A percentile compares a stretch with the other conserved stretches of the same genome.
phyloP scores from a whole-genome alignment of 2,888 invertebrate species.

The Sycophila texana region DNA sequence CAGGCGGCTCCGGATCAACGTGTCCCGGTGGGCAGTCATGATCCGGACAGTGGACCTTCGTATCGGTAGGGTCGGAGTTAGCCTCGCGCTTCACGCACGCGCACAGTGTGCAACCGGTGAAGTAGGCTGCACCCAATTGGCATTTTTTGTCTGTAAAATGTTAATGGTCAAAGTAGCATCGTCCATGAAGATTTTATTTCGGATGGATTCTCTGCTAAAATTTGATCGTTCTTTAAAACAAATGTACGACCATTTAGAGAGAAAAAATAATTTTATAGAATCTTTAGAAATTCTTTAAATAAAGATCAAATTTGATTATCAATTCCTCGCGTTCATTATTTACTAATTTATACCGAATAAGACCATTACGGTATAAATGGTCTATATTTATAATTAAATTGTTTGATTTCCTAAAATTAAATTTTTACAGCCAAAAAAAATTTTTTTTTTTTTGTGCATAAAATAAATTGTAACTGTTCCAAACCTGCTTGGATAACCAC shows the following conservation, averaged over 20 bases:
- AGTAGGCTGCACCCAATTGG: conserved; percentile 30
- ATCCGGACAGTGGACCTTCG: conserved; percentile 43
- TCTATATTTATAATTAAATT: too few relatives aligned
- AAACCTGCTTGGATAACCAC: conserved; percentile 37
- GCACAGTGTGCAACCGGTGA: conserved; percentile 49
- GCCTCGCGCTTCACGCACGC: conserved; percentile 27
- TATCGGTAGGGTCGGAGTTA: neutral
- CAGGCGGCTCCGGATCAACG: conserved; percentile 33
- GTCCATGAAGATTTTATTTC: too few relatives aligned
- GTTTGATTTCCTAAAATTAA: too few relatives aligned
- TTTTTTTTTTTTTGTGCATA: neutral
- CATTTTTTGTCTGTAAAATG: conserved; percentile 32
- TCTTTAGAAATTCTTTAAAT: too few relatives aligned
- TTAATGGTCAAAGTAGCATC: neutral
- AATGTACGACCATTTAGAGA: too few relatives aligned
- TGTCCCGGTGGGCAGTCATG: conserved; percentile 42
- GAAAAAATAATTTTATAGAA: too few relatives aligned
- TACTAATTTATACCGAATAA: too few relatives aligned
- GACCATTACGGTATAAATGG: too few relatives aligned
- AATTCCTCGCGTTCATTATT: too few relatives aligned
- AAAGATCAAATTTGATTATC: too few relatives aligned
- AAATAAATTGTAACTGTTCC: conserved; percentile 3
- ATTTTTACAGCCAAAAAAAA: neutral
- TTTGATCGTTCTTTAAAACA: too few relatives aligned
- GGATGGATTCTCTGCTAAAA: neutral